A percentile compares a stretch with the other conserved stretches of the same genome.
phyloP scores from a whole-genome alignment of 2,113 vertebrate species.

The Salvelinus sp. region DNA sequence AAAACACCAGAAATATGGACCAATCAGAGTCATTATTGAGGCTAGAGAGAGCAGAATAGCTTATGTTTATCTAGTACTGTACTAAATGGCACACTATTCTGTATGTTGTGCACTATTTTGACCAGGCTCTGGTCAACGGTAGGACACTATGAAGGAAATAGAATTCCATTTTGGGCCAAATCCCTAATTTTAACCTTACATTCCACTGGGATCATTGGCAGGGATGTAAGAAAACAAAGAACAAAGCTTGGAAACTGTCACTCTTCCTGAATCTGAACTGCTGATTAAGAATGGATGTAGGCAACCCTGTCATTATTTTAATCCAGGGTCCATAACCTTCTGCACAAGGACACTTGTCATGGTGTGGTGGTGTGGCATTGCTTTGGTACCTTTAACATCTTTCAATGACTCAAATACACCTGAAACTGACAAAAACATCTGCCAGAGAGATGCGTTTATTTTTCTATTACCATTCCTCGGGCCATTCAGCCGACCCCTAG shows the following conservation, averaged over 20 bases:
- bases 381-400: slow-evolving; percentile 50
- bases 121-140: no score
- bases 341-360: background rate
- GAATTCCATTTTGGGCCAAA: no score
- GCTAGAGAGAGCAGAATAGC: background rate
- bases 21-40: background rate
- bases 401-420: slow-evolving; percentile 54
- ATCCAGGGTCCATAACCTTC: background rate
- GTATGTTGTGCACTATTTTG: no score
- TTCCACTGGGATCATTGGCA: background rate
- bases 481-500: no score
- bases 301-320: background rate
- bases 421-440: slow-evolving; percentile 45
- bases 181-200: background rate
- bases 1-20: background rate
- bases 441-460: background rate
- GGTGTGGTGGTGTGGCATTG: background rate
- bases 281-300: slow-evolving; percentile 1
- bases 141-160: no score
- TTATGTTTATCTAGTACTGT: no score
- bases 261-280: background rate
- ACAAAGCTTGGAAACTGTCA: background rate
- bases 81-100: no score
- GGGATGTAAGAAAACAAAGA: slow-evolving; percentile 1
- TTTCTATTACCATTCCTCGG: no score